Percentiles rank a stretch among this genome's conserved stretches.
Evolutionary conservation across 2,797 vertebrate species (phyloP).

Genomic region (Graptemys geographica): DNA sequence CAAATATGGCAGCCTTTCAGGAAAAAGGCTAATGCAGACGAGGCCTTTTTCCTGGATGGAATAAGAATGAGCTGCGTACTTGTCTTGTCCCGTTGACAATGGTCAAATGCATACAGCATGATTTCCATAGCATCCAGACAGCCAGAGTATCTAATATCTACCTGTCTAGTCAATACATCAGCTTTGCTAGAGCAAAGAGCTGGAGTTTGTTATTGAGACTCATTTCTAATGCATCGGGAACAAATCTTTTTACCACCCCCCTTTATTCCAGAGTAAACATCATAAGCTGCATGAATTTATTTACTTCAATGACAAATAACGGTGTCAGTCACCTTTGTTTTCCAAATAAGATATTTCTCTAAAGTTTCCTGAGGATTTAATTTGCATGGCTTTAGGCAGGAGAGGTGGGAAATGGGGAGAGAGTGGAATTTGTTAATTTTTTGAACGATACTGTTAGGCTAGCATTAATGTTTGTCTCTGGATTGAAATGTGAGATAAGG

Average conservation of each 20-base stretch:
- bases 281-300: slow-evolving; percentile 69
- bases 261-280: slow-evolving; percentile 65
- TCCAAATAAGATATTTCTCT: slow-evolving; percentile 49
- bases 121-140: slow-evolving; percentile 84
- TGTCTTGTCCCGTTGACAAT: slow-evolving; percentile 73
- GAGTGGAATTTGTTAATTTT: neutral
- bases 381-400: slow-evolving; percentile 41
- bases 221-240: slow-evolving; percentile 70
- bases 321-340: slow-evolving; percentile 44
- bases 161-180: slow-evolving; percentile 81
- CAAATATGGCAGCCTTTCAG: slow-evolving; percentile 78
- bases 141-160: slow-evolving; percentile 76
- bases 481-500: neutral
- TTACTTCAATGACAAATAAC: slow-evolving; percentile 66
- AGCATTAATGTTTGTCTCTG: slow-evolving; percentile 17
- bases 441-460: slow-evolving; percentile 10
- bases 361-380: slow-evolving; percentile 62
- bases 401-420: neutral
- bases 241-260: slow-evolving; percentile 59
- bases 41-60: slow-evolving; percentile 74
- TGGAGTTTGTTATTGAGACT: slow-evolving; percentile 72
- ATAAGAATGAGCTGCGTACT: slow-evolving; percentile 76
- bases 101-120: slow-evolving; percentile 70
- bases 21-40: slow-evolving; percentile 76
- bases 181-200: slow-evolving; percentile 60